phyloP scores from a whole-genome alignment of 2,797 vertebrate genomes.

The Chaetophractus vellerosus region DNA sequence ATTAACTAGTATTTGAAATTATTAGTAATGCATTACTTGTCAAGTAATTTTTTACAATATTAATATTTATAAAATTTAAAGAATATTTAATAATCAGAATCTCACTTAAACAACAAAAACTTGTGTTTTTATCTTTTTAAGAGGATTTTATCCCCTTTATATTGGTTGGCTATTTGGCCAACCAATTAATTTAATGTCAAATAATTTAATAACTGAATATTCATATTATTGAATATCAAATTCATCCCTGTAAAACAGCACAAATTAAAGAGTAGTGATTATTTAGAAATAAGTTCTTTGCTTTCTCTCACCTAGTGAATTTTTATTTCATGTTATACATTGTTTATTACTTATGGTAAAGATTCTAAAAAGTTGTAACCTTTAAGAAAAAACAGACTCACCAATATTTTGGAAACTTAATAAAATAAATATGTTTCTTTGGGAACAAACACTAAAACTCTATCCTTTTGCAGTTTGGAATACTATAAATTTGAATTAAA shows the following conservation, averaged over 20 bases:
- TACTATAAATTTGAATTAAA: constrained; percentile 6
- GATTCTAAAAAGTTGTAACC: neutral
- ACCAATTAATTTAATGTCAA: constrained; percentile 73
- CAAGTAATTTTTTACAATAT: constrained; percentile 15
- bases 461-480: neutral
- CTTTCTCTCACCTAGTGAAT: neutral
- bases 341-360: neutral
- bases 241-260: neutral
- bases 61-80: constrained; percentile 11
- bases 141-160: neutral
- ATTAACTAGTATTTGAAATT: constrained; percentile 48
- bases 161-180: neutral
- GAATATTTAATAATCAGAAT: constrained; percentile 47
- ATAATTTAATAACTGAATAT: constrained; percentile 51
- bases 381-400: constrained; percentile 30
- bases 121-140: constrained; percentile 18
- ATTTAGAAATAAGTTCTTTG: neutral
- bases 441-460: neutral
- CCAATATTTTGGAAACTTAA: constrained; percentile 19
- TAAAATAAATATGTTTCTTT: constrained; percentile 1
- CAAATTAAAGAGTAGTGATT: neutral
- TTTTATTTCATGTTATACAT: neutral
- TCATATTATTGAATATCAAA: constrained; percentile 61
- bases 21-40: constrained; percentile 6
- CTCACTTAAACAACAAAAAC: constrained; percentile 21